Evolutionary conservation across 1,140 invertebrate genomes (phyloP).

Genomic region (Rhagoletis pomonella): DNA sequence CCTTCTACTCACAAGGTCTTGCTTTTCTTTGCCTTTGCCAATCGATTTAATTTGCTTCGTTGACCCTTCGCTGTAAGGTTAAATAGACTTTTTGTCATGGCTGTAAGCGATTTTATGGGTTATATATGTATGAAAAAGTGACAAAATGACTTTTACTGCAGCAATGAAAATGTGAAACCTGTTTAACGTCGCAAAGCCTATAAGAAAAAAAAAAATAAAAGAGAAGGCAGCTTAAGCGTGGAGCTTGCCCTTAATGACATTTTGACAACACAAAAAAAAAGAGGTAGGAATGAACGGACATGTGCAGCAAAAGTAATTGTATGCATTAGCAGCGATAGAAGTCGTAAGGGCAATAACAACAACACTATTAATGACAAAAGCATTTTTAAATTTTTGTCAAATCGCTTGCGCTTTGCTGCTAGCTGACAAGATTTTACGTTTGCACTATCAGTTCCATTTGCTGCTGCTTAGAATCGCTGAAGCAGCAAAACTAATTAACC

Average conservation of each 20-base stretch:
- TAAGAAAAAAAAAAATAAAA: neutral
- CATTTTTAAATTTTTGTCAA: neutral
- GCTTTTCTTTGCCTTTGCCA: neutral
- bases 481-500: neutral
- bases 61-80: slow-evolving; percentile 18
- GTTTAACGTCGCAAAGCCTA: neutral
- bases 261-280: slow-evolving; percentile 17
- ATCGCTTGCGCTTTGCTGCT: slow-evolving; percentile 12
- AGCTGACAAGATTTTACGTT: neutral
- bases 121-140: slow-evolving; percentile 6
- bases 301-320: too few relatives aligned
- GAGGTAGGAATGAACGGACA: neutral
- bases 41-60: slow-evolving; percentile 19
- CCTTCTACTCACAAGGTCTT: neutral
- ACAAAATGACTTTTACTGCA: slow-evolving; percentile 35
- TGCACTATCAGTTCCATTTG: neutral
- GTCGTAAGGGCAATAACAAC: neutral
- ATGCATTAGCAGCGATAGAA: neutral
- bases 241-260: slow-evolving; percentile 39
- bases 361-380: neutral
- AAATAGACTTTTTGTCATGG: neutral
- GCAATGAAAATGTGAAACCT: slow-evolving; percentile 31
- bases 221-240: neutral
- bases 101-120: slow-evolving; percentile 24
- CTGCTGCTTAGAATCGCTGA: neutral